Conservation (phyloP, 2,888 invertebrate genomes). For the Rhamnusium bicolor region DNA sequence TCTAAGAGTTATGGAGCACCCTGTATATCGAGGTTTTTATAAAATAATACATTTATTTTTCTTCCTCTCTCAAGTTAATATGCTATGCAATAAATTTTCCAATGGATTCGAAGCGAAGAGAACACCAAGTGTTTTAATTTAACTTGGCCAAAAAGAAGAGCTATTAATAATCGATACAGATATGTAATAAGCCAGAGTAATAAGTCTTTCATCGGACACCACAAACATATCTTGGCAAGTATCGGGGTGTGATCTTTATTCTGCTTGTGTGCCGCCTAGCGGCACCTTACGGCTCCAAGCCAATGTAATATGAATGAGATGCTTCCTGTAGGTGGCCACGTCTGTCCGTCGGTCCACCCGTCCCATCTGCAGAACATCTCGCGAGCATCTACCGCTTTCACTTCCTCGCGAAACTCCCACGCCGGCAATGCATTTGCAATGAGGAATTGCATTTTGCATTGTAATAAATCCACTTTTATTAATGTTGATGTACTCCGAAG, state of each 20-base stretch:
- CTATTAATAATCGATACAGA: constrained; percentile 29
- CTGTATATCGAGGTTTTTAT: too few species aligned
- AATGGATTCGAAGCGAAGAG: not conserved
- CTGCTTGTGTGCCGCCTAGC: constrained; percentile 5
- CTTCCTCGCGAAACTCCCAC: constrained; percentile 27
- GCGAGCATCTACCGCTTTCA: constrained; percentile 12
- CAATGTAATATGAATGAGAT: constrained; percentile 38
- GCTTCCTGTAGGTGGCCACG: constrained; percentile 35
- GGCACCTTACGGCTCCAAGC: constrained; percentile 13
- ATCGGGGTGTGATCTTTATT: constrained; percentile 28
- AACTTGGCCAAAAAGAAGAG: constrained; percentile 1
- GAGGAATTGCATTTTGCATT: constrained; percentile 16
- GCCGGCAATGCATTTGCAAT: constrained; percentile 15
- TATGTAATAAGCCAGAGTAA: constrained; percentile 27
- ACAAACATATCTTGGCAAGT: constrained; percentile 5
- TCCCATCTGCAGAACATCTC: not conserved
- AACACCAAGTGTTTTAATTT: constrained; percentile 31
- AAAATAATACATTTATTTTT: not conserved
- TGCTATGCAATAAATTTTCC: constrained; percentile 7
- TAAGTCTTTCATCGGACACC: constrained; percentile 22
- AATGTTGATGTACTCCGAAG: constrained; percentile 4
- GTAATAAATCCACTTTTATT: constrained; percentile 22
- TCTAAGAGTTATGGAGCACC: too few species aligned
- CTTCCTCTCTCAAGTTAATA: not conserved
- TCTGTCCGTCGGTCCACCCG: constrained; percentile 16